Evolutionary conservation across 2,113 vertebrate genomes (phyloP).

Genomic region (Coptodon rendalli): DNA sequence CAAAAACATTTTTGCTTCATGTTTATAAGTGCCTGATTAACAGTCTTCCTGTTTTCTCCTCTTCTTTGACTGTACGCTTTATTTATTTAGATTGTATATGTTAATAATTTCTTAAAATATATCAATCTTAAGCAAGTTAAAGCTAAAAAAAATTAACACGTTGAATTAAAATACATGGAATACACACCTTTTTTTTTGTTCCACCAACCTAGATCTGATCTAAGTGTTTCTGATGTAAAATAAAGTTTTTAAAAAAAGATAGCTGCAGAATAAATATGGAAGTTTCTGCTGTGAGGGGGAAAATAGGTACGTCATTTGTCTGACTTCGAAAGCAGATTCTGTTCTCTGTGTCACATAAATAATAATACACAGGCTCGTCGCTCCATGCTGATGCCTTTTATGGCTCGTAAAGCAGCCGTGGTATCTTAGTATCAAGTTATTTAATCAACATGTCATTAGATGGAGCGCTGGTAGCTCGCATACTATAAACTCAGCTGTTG

Average conservation of each 20-base stretch:
- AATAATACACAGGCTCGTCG: not conserved
- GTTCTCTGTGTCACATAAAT: slow-evolving; percentile 20
- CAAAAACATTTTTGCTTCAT: not conserved
- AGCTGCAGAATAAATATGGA: slow-evolving; percentile 12
- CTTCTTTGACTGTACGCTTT: not conserved
- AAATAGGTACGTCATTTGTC: not conserved
- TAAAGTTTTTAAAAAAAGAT: not conserved
- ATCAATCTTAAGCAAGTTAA: not conserved
- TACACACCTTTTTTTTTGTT: not conserved
- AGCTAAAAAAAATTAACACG: not conserved
- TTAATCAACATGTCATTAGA: slow-evolving; percentile 61
- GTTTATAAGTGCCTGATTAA: not conserved
- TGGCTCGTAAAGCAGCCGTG: slow-evolving; percentile 7
- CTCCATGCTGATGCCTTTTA: slow-evolving; percentile 48
- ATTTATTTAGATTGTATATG: not conserved
- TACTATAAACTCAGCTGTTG: slow-evolving; percentile 46
- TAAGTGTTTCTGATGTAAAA: not conserved
- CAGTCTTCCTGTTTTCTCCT: not conserved
- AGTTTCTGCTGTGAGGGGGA: not conserved
- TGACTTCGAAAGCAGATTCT: not conserved
- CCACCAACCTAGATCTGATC: not conserved
- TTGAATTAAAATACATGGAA: not conserved
- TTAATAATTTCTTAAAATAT: not conserved
- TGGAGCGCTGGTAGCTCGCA: not conserved
- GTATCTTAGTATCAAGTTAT: slow-evolving; percentile 48